phyloP scores from a whole-genome alignment of 2,888 invertebrate genomes.

The Theodoxus fluviatilis region DNA sequence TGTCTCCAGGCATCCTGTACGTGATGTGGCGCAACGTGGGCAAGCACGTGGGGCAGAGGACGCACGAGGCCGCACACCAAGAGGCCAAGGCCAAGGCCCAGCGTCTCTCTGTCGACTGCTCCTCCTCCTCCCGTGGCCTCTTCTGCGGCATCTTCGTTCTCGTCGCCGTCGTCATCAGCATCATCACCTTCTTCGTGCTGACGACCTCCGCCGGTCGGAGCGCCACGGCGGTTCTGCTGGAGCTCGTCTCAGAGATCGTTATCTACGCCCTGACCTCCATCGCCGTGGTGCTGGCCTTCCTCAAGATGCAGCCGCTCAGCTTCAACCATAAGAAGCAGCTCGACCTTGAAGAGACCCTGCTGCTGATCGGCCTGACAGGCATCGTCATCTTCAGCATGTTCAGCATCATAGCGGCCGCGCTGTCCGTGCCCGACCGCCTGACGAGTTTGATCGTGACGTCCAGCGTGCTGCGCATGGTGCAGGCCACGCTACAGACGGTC shows the following conservation, averaged over 20 bases:
- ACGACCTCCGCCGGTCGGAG: slow-evolving; percentile 76
- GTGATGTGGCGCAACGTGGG: slow-evolving; percentile 91
- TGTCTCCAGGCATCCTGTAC: slow-evolving; percentile 77
- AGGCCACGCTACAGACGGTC: slow-evolving; percentile 85
- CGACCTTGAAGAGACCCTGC: slow-evolving; percentile 67
- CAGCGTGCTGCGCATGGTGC: slow-evolving; percentile 83
- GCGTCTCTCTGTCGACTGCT: slow-evolving; percentile 76
- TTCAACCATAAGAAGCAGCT: slow-evolving; percentile 37
- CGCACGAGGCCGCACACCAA: slow-evolving; percentile 13
- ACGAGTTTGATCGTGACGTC: slow-evolving; percentile 87
- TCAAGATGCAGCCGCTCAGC: slow-evolving; percentile 71
- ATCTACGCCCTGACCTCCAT: slow-evolving; percentile 85
- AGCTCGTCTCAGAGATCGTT: slow-evolving; percentile 86
- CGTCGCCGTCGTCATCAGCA: slow-evolving; percentile 70
- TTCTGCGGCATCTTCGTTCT: slow-evolving; percentile 75
- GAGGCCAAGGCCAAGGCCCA: slow-evolving; percentile 28
- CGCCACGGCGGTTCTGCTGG: slow-evolving; percentile 86
- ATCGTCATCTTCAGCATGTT: slow-evolving; percentile 91
- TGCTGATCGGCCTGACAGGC: slow-evolving; percentile 90
- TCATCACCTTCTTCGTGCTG: slow-evolving; percentile 94
- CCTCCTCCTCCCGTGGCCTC: slow-evolving; percentile 86
- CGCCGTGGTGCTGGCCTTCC: slow-evolving; percentile 85
- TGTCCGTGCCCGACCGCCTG: slow-evolving; percentile 79
- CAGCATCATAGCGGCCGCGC: slow-evolving; percentile 85
- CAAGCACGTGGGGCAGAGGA: slow-evolving; percentile 18